These are phyloP conservation scores for Bombyx mori DNA, from an alignment of 1,140 invertebrate genomes.

Conservation along the genomic window DNA sequence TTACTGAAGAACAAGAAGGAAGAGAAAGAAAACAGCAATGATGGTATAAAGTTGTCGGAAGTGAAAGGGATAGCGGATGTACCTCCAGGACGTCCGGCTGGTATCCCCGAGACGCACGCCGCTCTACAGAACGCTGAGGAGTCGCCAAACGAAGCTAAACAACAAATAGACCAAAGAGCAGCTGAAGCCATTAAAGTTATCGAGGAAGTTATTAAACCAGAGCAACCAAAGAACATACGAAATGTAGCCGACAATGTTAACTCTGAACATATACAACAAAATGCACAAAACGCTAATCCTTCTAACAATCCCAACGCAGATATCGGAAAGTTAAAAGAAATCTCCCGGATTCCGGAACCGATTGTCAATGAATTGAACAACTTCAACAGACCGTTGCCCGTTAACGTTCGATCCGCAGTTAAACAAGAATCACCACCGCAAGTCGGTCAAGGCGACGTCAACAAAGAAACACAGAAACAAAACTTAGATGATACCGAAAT, in stretches of 20 bases:
- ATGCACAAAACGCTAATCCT: too few relatives aligned
- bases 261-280: not conserved
- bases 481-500: not conserved
- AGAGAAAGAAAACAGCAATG: conserved; percentile 36
- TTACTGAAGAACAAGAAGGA: conserved; percentile 70
- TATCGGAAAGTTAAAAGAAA: too few relatives aligned
- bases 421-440: too few relatives aligned
- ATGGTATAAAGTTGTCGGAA: conserved; percentile 64
- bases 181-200: conserved; percentile 50
- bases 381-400: too few relatives aligned
- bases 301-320: too few relatives aligned
- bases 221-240: conserved; percentile 7
- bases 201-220: conserved; percentile 37
- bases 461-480: not conserved
- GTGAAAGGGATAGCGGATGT: conserved; percentile 66
- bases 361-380: too few relatives aligned
- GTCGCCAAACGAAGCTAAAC: conserved; percentile 44
- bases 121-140: conserved; percentile 27
- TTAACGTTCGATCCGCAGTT: too few relatives aligned
- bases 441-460: not conserved
- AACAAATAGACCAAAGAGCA: conserved; percentile 50
- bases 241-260: conserved; percentile 1
- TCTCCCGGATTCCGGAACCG: too few relatives aligned
- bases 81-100: conserved; percentile 58
- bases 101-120: conserved; percentile 43